phyloP scores from a whole-genome alignment of 2,888 invertebrate species.

The Pammene aurita region DNA sequence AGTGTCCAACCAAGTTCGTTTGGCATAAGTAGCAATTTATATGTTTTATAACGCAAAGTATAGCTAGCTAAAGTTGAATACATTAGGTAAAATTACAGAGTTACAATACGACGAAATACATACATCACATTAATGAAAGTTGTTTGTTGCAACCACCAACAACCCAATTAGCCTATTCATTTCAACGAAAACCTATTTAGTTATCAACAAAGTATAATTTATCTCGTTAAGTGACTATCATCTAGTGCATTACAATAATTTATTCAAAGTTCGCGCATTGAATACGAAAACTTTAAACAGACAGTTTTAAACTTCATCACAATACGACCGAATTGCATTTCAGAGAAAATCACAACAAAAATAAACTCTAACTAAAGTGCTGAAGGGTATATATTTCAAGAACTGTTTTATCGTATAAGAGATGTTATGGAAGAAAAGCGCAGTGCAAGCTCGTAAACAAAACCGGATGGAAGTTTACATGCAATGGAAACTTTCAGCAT shows the following conservation, averaged over 20 bases:
- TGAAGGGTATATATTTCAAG: not conserved
- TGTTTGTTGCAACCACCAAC: not conserved
- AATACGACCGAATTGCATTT: constrained; percentile 15
- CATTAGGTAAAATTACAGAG: too few relatives aligned
- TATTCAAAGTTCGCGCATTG: constrained; percentile 16
- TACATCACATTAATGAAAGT: too few relatives aligned
- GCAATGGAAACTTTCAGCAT: constrained; percentile 30
- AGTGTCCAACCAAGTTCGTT: too few relatives aligned
- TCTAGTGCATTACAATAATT: constrained; percentile 8
- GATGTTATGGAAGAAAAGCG: not conserved
- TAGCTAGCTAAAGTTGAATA: too few relatives aligned
- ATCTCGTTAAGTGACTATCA: constrained; percentile 6
- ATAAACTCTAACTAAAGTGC: not conserved
- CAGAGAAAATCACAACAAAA: not conserved
- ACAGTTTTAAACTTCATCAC: constrained; percentile 16
- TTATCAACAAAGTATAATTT: constrained; percentile 25
- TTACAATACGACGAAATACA: too few relatives aligned
- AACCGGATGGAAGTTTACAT: constrained; percentile 27
- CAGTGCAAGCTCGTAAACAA: constrained; percentile 8
- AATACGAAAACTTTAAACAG: constrained; percentile 12
- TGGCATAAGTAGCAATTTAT: too few relatives aligned
- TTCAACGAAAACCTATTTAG: not conserved
- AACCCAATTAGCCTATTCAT: not conserved
- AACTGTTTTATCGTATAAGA: not conserved
- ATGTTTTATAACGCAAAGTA: too few relatives aligned